Evolutionary conservation across 2,888 invertebrate species (phyloP), one percentile per base, ranked within the genome.

Genomic region (Xanthorhoe spadicearia): DNA sequence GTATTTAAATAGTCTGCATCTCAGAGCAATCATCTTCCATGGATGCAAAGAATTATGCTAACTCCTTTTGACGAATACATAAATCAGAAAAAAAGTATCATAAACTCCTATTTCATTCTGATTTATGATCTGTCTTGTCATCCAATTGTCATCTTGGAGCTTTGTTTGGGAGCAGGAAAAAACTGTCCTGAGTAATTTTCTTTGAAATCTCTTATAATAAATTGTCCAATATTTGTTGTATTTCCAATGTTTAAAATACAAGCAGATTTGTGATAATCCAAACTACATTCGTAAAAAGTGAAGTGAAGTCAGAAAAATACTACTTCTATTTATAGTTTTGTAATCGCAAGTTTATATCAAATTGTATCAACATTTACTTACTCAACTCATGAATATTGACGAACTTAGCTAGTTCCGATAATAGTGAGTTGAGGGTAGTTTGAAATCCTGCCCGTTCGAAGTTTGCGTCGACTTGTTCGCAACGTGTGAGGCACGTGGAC

Each of bases 381-480:
- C 13, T 43, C 3, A 43, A 4, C 38, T 43, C 38, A 18, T 54
- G 18, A 23, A 55, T 38, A 54, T 55, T 46, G n/a, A 43, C 32
- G 2, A 43, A 19, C 54, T 35, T 10, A 4, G 10, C 13, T 43
- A 43, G 38, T 43, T 13, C 0, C 13, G 10, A 32, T 32, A 32
- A 5, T 43, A 43, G 38, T 43, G 38, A 38, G 1, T 13, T 10
- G 38, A 13, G 13, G 38, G 38, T 13, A 13, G 38, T 43, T 43
- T 43, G 19, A 55, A 55, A 55, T 55, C 55, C 23, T 23, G 18
- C 38, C 17, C 10, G 17, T 35, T 23, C 19, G 43, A 55, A 48
- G 48, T 48, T 48, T 17, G 3, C 49, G 49, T 2, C 3, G 9
- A 50, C 18, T 50, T 32, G 15, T n/a, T 23, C 23, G 23, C 23